phyloP scores from a whole-genome alignment of 2,113 vertebrate species.

The Electrona antarctica region DNA sequence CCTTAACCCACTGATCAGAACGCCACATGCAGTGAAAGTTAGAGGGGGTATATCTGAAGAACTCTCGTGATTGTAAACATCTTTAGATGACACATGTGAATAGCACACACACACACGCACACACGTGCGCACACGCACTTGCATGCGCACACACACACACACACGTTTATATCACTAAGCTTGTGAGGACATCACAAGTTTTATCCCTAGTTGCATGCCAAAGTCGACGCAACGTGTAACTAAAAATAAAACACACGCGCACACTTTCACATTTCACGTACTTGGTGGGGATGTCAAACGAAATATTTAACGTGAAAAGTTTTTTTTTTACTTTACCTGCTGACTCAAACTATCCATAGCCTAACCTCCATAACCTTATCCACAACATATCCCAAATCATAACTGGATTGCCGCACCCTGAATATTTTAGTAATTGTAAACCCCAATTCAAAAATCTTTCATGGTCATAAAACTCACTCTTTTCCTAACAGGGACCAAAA shows the following conservation, averaged over 20 bases:
- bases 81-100: constrained; percentile 29
- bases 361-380: no score
- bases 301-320: no score
- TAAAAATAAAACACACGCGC: background rate
- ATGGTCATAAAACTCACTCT: no score
- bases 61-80: constrained; percentile 56
- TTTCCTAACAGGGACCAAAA: no score
- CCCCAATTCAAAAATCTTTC: no score
- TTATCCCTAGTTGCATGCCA: background rate
- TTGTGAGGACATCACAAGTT: background rate
- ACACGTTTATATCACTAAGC: no score
- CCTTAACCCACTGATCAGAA: constrained; percentile 34
- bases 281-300: no score
- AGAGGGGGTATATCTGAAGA: constrained; percentile 41
- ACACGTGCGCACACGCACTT: constrained; percentile 10
- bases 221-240: background rate
- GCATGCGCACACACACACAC: constrained; percentile 5
- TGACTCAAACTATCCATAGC: no score
- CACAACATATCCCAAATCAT: no score
- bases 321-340: no score
- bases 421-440: no score
- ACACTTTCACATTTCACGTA: background rate
- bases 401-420: no score
- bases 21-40: constrained; percentile 25
- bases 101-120: background rate